These are phyloP conservation scores for Lasioglossum leucozonium DNA, from an alignment of 2,888 invertebrate species.

Conservation along the genomic window DNA sequence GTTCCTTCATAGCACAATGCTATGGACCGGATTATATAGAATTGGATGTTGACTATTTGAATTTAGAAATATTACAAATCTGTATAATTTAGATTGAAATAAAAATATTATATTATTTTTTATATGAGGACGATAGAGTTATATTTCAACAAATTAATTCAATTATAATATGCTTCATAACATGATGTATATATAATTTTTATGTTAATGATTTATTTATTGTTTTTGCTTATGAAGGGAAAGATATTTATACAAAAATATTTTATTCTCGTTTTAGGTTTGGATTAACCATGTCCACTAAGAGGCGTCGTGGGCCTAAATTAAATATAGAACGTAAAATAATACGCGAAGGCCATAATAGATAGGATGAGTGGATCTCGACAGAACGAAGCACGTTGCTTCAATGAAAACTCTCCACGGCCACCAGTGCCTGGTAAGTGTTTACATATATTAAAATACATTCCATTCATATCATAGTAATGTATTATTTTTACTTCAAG, in stretches of 20 bases:
- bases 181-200: background rate
- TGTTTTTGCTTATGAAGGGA: background rate
- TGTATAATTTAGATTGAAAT: background rate
- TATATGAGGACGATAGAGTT: background rate
- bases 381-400: constrained; percentile 83
- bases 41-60: background rate
- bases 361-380: constrained; percentile 84
- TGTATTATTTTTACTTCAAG: background rate
- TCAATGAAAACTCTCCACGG: constrained; percentile 90
- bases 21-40: background rate
- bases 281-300: constrained; percentile 84
- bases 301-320: constrained; percentile 82
- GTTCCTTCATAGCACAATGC: constrained; percentile 4
- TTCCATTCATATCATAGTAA: background rate
- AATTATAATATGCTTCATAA: background rate
- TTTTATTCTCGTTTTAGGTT: constrained; percentile 76
- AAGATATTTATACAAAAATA: constrained; percentile 18
- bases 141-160: constrained; percentile 1
- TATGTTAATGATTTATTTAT: constrained; percentile 3
- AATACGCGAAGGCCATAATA: constrained; percentile 82
- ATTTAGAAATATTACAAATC: background rate
- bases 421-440: constrained; percentile 93
- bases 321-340: constrained; percentile 82
- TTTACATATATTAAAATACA: background rate
- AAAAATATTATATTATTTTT: background rate